A percentile compares a stretch with the other conserved stretches of the same genome.
Conservation (phyloP, 2,888 invertebrate species). For the Parnassius smintheus region DNA sequence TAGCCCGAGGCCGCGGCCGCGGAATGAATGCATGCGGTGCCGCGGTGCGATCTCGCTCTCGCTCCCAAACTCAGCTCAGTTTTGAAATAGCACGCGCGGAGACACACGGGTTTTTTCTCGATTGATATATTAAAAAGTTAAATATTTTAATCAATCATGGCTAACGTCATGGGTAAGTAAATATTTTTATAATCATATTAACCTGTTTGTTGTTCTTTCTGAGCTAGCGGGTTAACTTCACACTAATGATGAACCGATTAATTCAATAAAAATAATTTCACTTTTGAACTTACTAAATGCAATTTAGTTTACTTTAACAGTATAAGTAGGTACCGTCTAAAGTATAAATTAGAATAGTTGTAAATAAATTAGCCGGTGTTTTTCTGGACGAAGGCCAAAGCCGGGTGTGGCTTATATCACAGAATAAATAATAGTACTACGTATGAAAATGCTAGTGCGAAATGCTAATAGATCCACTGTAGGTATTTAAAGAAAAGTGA, state of each 20-base stretch:
- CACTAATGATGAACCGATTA: too few species aligned
- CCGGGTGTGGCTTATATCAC: constrained; percentile 56
- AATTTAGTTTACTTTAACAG: too few species aligned
- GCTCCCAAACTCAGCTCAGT: constrained; percentile 58
- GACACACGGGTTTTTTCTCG: constrained; percentile 42
- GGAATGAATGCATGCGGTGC: constrained; percentile 24
- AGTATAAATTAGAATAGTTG: constrained; percentile 32
- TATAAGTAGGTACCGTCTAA: neutral
- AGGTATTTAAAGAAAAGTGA: too few species aligned
- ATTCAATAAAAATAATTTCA: too few species aligned
- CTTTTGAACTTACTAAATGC: too few species aligned
- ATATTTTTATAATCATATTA: constrained; percentile 21
- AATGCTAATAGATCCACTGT: too few species aligned
- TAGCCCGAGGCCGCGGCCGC: constrained; percentile 42
- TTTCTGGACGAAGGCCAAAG: constrained; percentile 63
- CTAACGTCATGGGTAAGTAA: constrained; percentile 69
- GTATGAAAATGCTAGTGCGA: constrained; percentile 43
- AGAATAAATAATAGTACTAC: too few species aligned
- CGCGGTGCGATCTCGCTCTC: constrained; percentile 36
- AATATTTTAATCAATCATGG: constrained; percentile 50
- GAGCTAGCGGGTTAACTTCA: too few species aligned
- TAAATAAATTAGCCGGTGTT: constrained; percentile 51
- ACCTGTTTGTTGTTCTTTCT: too few species aligned
- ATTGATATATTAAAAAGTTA: constrained; percentile 43
- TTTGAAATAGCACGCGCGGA: constrained; percentile 51